Base-by-base conservation (phyloP, 64 coral and sea anemone species). In the Porites lutea region DNA sequence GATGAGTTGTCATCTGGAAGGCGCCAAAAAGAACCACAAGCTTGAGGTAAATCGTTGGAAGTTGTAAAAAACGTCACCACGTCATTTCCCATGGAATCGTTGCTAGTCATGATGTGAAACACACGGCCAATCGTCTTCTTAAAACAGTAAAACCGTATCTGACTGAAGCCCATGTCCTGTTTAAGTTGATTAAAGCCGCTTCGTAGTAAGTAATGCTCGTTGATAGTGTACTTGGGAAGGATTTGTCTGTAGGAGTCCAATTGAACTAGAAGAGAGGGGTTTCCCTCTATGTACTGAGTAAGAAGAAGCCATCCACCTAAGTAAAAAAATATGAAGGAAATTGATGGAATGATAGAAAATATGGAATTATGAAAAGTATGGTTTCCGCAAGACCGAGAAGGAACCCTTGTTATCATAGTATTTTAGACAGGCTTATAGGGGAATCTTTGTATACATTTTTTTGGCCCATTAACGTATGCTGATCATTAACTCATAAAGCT, bases 61-160 rank as follows among this genome's bases (percentile, higher is more conserved):
- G 18, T 48, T 37, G 71, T 74, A 47, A 74, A 74, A 16, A 47
- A 74, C 43, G 12, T 74, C 13, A 74, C 43, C 43, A 90, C 83
- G 3, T 65, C 83, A 6, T 44, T 22, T 55, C 91, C 91, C 8
- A 13, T n/a, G 52, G 44, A 16, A 19, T 79, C 85, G 3, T 57
- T 75, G 9, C 48, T 63, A 6, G 91, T 93, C 59, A 78, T 59
- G n/a, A 93, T 62, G 77, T 93, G 59, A 72, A 93, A 27, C 57
- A 72, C 75, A 61, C 75, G 86, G 8, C 74, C 83, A 7, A 68
- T 84, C 14, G 61, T 55, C 78, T 21, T 79, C 50, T 93, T 93
- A 58, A 14, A 75, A 27, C 91, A 93, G 62, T 71, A 93, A 76
- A 87, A 72, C 2, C 91, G 84, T 9, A 93, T 72, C 91, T 93